Evolutionary conservation across 1,140 invertebrate genomes (phyloP).

Genomic region (Formica exsecta): DNA sequence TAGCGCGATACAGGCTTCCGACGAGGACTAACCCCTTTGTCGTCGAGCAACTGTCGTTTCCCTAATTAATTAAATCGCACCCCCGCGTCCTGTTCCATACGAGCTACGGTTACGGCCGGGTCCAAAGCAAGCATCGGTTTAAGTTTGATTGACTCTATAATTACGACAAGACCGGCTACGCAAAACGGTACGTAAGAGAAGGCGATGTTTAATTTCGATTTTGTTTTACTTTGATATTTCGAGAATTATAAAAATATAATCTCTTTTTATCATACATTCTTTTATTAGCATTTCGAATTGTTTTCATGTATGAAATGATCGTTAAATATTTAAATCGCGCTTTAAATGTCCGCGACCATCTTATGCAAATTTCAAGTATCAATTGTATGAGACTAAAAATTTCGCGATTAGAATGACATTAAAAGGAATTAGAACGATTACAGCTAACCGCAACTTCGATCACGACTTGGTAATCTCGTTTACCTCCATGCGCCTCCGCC

Average conservation of each 20-base stretch:
- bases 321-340: background rate
- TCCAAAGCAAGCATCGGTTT: conserved; percentile 61
- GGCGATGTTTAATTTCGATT: background rate
- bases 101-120: conserved; percentile 42
- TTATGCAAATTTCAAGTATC: background rate
- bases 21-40: conserved; percentile 47
- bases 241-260: background rate
- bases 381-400: background rate
- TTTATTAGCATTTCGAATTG: background rate
- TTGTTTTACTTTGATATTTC: background rate
- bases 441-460: conserved; percentile 36
- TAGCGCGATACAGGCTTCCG: conserved; percentile 27
- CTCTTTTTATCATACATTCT: background rate
- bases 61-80: conserved; percentile 76
- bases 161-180: background rate
- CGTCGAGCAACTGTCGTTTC: conserved; percentile 56
- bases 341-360: background rate
- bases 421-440: conserved; percentile 1
- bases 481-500: conserved; percentile 34
- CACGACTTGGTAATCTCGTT: conserved; percentile 70
- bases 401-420: background rate
- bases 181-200: background rate
- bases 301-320: background rate
- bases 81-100: conserved; percentile 32
- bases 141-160: conserved; percentile 67